Evolutionary conservation across 2,797 vertebrate species (phyloP).

Genomic region (Pogoniulus pusillus): DNA sequence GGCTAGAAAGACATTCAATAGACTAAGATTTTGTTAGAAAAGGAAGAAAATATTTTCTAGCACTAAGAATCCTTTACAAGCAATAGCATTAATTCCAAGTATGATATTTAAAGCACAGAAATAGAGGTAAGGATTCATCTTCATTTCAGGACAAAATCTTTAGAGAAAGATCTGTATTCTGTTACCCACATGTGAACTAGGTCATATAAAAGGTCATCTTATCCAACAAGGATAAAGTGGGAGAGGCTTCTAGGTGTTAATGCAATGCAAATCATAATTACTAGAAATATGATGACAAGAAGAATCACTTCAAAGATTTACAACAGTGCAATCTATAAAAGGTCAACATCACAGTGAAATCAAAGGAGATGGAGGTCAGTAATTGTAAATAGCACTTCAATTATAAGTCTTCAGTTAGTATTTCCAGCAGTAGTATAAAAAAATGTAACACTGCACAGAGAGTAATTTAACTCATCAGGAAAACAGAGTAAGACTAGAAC

Average conservation of each 20-base stretch:
- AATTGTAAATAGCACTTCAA: constrained; percentile 59
- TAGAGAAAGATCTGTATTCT: neutral
- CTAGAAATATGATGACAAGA: constrained; percentile 60
- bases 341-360: constrained; percentile 52
- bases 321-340: constrained; percentile 52
- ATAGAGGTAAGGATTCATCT: neutral
- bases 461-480: constrained; percentile 70
- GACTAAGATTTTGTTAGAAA: neutral
- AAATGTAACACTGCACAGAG: constrained; percentile 52
- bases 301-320: constrained; percentile 57
- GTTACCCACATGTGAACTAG: neutral
- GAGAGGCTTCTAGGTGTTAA: constrained; percentile 46
- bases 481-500: constrained; percentile 63
- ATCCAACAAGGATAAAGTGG: constrained; percentile 27
- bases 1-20: neutral
- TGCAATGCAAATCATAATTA: constrained; percentile 62
- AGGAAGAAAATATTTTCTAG: neutral
- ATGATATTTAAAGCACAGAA: neutral
- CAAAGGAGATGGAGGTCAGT: constrained; percentile 44
- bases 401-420: constrained; percentile 51
- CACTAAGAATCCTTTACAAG: neutral
- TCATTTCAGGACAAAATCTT: constrained; percentile 3
- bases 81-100: neutral
- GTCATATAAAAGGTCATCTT: constrained; percentile 48
- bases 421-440: constrained; percentile 52